Base-by-base conservation (phyloP, 2,888 invertebrate species). In the Euplagia quadripunctaria region DNA sequence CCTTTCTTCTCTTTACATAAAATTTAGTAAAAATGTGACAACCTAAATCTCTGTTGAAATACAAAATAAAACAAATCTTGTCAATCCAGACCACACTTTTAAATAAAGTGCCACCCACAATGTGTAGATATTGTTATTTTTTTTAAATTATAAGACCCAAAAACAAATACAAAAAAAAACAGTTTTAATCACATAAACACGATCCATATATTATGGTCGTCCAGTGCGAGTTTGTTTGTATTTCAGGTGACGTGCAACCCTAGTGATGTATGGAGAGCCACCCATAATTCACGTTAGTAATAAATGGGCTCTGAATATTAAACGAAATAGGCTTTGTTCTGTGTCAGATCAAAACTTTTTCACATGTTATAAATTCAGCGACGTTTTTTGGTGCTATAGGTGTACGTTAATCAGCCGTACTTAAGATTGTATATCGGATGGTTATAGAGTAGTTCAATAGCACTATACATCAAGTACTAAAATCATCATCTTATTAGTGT, bases 281-380 rank as follows among this genome's bases (percentile, higher is more conserved):
- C 74, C 67, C 71, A 73, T 79, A 76, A 73, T 71, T 82, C 74
- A 79, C 64, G 71, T 73, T 67, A 46, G 70, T 72, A 74, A 71
- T 82, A 79, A 75, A 69, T 72, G 55, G 55, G 20, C 31, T 52
- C 69, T 72, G 64, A 72, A 76, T 78, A 76, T 72, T 78, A 65
- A 73, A 74, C 71, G 69, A 42, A 51, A 64, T 41, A 70, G 64
- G 70, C 51, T 51, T 64, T 70, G 43, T 70, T 41, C 12, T 61
- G 64, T n/a, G 51, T 42, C 70, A 51, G 64, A 64, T 51, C 51
- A 64, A 70, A 49, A 63, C 46, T 63, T 31, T 14, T 46, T 49
- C 49, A 31, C 51, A 31, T 20, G 43, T 46, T 43, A 16, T 70
- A 51, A 1, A 46, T 66, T 51, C 31, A 31, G 31, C 31, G 6